These are phyloP conservation scores for Solenopsis invicta DNA, from an alignment of 1,140 invertebrate genomes.

Conservation along the genomic window DNA sequence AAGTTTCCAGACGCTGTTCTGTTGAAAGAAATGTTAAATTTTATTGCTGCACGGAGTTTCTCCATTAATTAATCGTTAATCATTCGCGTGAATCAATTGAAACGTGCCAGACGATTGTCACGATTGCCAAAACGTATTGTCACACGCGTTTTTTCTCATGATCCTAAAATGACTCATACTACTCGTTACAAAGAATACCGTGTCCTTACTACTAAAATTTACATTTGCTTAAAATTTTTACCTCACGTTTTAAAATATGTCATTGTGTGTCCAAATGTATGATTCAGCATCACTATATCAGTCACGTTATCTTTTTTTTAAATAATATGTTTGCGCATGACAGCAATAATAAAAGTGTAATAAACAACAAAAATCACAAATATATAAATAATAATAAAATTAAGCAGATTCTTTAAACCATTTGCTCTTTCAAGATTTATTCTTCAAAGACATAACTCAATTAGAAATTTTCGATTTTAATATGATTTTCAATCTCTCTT, in stretches of 20 bases:
- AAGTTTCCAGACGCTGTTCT: slow-evolving; percentile 9
- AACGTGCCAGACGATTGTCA: background rate
- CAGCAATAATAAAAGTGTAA: background rate
- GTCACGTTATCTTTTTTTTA: background rate
- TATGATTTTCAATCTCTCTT: background rate
- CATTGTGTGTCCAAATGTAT: slow-evolving; percentile 1
- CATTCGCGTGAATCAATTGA: slow-evolving; percentile 12
- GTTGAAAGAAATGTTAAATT: background rate
- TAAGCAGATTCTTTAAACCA: background rate
- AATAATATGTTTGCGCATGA: background rate
- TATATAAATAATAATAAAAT: background rate
- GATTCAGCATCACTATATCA: background rate
- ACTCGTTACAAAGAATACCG: background rate
- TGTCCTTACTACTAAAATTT: background rate
- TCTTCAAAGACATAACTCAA: background rate
- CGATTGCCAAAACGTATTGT: background rate
- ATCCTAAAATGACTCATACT: slow-evolving; percentile 12
- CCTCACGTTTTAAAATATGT: background rate
- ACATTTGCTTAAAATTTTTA: slow-evolving; percentile 18
- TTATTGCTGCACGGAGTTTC: background rate
- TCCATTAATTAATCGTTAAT: slow-evolving; percentile 39
- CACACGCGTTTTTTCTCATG: slow-evolving; percentile 17
- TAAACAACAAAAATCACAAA: slow-evolving; percentile 1
- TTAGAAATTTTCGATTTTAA: background rate
- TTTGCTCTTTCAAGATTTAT: background rate